A percentile compares a stretch with the other conserved stretches of the same genome.
phyloP scores from a whole-genome alignment of 2,888 invertebrate genomes.

The Lamellibrachia columna region DNA sequence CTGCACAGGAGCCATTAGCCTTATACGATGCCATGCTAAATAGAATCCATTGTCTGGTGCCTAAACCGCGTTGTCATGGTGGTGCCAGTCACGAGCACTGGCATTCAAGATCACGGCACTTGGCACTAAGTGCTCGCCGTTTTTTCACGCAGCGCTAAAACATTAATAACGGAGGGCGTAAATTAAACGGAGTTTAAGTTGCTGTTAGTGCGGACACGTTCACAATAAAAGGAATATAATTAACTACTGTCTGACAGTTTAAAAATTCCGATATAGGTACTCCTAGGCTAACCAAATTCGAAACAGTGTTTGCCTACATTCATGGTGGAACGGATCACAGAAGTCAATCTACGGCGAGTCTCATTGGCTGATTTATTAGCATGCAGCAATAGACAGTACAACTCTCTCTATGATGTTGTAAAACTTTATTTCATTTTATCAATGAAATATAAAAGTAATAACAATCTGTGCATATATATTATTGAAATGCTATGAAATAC shows the following conservation, averaged over 20 bases:
- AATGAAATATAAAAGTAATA: no score
- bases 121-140: neutral
- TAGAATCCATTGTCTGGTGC: neutral
- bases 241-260: neutral
- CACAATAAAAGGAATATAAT: neutral
- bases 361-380: no score
- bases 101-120: neutral
- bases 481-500: no score
- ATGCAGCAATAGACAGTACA: no score
- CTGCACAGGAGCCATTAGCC: no score
- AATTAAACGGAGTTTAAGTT: neutral
- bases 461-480: no score
- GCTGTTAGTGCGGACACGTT: neutral
- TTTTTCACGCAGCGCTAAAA: neutral
- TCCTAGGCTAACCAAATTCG: neutral
- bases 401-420: no score
- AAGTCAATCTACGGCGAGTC: no score
- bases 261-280: neutral
- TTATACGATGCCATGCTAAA: no score
- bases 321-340: neutral
- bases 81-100: neutral
- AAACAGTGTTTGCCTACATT: neutral
- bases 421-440: no score
- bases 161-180: neutral
- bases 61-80: neutral